A percentile compares a stretch with the other conserved stretches of the same genome.
Conservation (phyloP, 2,888 invertebrate species). For the Criorhina ranunculi region DNA sequence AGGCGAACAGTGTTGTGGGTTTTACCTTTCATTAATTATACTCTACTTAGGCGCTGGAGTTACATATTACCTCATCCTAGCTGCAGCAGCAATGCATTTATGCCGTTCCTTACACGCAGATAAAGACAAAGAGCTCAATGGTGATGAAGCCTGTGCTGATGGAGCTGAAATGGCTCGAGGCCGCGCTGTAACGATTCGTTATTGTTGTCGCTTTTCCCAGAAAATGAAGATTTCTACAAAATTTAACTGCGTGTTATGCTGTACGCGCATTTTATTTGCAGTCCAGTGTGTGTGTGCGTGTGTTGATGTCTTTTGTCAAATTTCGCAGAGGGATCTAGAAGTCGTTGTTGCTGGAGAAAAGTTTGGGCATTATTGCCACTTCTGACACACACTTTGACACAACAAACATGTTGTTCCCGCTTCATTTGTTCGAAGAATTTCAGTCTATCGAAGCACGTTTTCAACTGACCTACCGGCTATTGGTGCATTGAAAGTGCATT, state of each 20-base stretch:
- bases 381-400: no score
- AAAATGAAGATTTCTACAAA: slow-evolving; percentile 53
- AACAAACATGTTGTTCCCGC: no score
- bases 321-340: no score
- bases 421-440: no score
- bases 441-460: slow-evolving; percentile 3
- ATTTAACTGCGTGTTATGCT: slow-evolving; percentile 48
- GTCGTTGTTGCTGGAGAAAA: no score
- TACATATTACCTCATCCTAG: slow-evolving; percentile 69
- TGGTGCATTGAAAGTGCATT: neutral
- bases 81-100: slow-evolving; percentile 63
- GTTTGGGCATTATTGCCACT: no score
- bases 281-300: slow-evolving; percentile 12
- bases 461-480: neutral
- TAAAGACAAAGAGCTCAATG: slow-evolving; percentile 57
- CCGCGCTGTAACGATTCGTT: slow-evolving; percentile 60
- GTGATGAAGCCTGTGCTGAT: slow-evolving; percentile 52
- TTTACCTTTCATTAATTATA: slow-evolving; percentile 78
- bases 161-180: slow-evolving; percentile 63
- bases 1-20: slow-evolving; percentile 70
- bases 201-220: slow-evolving; percentile 65
- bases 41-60: slow-evolving; percentile 72
- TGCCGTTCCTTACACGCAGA: slow-evolving; percentile 28
- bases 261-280: slow-evolving; percentile 42
- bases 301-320: slow-evolving; percentile 7